These are phyloP conservation scores for Diachasmimorpha longicaudata DNA, from an alignment of 1,140 invertebrate species.

Conservation along the genomic window DNA sequence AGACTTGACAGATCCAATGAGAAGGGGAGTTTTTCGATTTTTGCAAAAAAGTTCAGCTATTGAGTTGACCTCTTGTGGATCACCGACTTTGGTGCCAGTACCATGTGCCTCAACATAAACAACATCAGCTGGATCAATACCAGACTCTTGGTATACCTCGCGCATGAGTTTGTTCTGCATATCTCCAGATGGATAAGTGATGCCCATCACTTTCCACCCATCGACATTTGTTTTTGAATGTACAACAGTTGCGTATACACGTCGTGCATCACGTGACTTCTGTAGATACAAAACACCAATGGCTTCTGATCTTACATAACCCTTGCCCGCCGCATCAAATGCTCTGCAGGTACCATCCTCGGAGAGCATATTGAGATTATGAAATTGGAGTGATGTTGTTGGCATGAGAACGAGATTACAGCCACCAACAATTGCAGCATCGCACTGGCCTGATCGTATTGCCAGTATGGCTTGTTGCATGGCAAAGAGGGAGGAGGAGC, in stretches of 20 bases:
- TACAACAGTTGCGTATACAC: slow-evolving; percentile 86
- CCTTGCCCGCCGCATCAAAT: slow-evolving; percentile 89
- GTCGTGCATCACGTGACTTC: slow-evolving; percentile 73
- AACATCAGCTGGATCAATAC: slow-evolving; percentile 81
- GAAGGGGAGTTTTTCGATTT: slow-evolving; percentile 76
- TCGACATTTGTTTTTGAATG: slow-evolving; percentile 90
- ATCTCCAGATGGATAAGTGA: slow-evolving; percentile 88
- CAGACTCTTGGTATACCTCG: slow-evolving; percentile 83
- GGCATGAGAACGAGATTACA: slow-evolving; percentile 86
- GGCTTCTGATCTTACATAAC: slow-evolving; percentile 91
- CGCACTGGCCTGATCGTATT: slow-evolving; percentile 85
- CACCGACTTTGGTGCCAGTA: slow-evolving; percentile 93
- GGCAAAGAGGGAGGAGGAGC: slow-evolving; percentile 90
- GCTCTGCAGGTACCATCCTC: slow-evolving; percentile 90
- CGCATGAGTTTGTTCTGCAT: slow-evolving; percentile 87
- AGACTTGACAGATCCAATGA: slow-evolving; percentile 95
- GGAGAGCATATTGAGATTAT: slow-evolving; percentile 89
- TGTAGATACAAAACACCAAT: slow-evolving; percentile 83
- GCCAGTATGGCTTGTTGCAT: slow-evolving; percentile 85
- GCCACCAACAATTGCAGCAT: slow-evolving; percentile 91
- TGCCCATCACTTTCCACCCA: slow-evolving; percentile 86
- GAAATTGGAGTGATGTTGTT: slow-evolving; percentile 89
- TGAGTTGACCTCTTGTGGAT: slow-evolving; percentile 95
- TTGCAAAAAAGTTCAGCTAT: slow-evolving; percentile 92
- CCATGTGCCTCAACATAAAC: slow-evolving; percentile 95